Percentiles rank a stretch among this genome's conserved stretches.
Evolutionary conservation across 2,888 invertebrate species (phyloP).

Genomic region (Caradrina clavipalpis): DNA sequence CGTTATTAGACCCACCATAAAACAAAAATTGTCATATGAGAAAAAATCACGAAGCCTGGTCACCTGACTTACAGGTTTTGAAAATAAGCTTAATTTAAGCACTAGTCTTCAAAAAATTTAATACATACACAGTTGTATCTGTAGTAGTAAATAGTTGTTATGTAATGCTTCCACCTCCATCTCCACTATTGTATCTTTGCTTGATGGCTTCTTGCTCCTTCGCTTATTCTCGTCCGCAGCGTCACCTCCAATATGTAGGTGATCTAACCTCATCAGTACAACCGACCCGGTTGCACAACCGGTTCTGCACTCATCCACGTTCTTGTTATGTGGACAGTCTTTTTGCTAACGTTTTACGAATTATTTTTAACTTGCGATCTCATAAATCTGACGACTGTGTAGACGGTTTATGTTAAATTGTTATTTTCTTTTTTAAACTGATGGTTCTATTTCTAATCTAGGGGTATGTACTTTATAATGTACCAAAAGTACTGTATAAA

Average conservation of each 20-base stretch:
- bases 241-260: constrained; percentile 17
- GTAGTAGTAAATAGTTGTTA: too few relatives aligned
- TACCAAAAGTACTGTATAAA: too few relatives aligned
- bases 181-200: neutral
- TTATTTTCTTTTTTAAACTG: neutral
- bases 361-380: neutral
- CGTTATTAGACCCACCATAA: too few relatives aligned
- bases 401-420: neutral
- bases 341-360: constrained; percentile 17
- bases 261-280: constrained; percentile 21
- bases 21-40: too few relatives aligned
- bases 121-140: too few relatives aligned
- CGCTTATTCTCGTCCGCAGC: neutral
- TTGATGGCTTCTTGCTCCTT: neutral
- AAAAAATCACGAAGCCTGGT: too few relatives aligned
- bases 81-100: too few relatives aligned
- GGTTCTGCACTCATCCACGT: constrained; percentile 35
- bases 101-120: too few relatives aligned
- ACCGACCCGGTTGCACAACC: constrained; percentile 37
- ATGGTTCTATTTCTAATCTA: neutral
- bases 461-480: neutral
- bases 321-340: constrained; percentile 48
- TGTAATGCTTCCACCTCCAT: too few relatives aligned
- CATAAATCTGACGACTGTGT: neutral
- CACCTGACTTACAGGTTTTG: too few relatives aligned